Evolutionary conservation across 2,888 invertebrate species (phyloP), one percentile per base, ranked within the genome.

Genomic region (Caenorhabditis wallacei): DNA sequence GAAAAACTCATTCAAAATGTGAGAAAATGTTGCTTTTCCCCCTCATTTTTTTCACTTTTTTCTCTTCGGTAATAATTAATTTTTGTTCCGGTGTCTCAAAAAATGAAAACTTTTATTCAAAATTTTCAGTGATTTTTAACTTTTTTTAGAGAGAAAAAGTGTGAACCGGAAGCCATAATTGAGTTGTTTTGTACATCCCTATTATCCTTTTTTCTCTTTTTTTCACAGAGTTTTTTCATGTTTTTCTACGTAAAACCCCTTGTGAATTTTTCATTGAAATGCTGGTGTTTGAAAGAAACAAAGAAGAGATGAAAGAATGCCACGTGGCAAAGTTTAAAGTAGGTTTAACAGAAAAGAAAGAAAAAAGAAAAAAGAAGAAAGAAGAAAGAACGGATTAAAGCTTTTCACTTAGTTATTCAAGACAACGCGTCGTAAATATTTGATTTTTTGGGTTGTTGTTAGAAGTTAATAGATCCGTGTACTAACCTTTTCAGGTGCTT

Each of bases 1-100:
- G 10, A 74, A 74, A 74, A 46, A 64, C 53, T 43, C 46, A 74
- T 72, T 43, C 11, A 13, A 40, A 61, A 72, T 72, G 72, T 74
- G 74, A 46, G 74, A 74, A 74, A 74, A 64, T 74, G 63, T 61
- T 72, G 61, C 71, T 64, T 64, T 63, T 63, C 43, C 18, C n/a
- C 37, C 24, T 24, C 16, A 4, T 46, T 26, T 26, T 40, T 43
- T 24, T 61, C 24, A n/a, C 51, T 35, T 51, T 51, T 46, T 20
- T 35, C 20, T 51, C 35, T 10, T 2, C 66, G 66, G 66, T 66
- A 66, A 66, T 66, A 66, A 66, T 66, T 66, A 66, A 66, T 66
- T 53, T 53, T 66, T 35, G 64, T 64, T 64, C 64, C 64, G 64
- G 64, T 43, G 35, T 24, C 56, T 0, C 18, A 13, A 13, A 18